Base-by-base conservation (phyloP, 92 coral and sea anemone genomes). In the Porites rus region DNA sequence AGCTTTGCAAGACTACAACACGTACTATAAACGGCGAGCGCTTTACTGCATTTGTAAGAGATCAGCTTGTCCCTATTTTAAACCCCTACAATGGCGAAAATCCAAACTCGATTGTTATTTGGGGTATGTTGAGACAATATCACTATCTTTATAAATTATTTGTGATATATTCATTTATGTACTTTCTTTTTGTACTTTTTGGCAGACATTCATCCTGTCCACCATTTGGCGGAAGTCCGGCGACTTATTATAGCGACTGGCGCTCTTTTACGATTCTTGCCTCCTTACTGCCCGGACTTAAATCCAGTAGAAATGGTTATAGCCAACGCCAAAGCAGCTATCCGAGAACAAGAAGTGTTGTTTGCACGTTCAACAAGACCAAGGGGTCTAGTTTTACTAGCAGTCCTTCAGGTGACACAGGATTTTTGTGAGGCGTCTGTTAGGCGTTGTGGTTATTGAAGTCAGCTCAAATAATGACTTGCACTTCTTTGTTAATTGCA, bases 261-360 rank as follows among this genome's bases (percentile, higher is more conserved):
- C 1, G 72, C 60, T 46, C 84, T 89, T 6, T 65, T 89, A 46
- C 75, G 86, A 46, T 89, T 75, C 58, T 78, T 84, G 59, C 92
- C 92, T 10, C 86, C 92, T 13, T 89, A 89, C 76, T 83, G 92
- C 61, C 92, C 89, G 16, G 89, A 89, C 79, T 84, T 89, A 54
- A 89, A 88, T 83, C 88, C 4, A 2, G 31, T 28, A 2, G 31
- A 28, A 28, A 28, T 28, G 31, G 31, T 28, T 28, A 28, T 28
- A 28, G 31, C 31, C 31, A 2, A 28, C 31, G 4, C 31, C 31
- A 28, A 28, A 28, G 31, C 31, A 28, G 4, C 31, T 28, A 28
- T 28, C 31, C 31, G 31, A 2, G 31, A 28, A 2, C 31, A 28
- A 2, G 4, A 67, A 38, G 13, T 19, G 2, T 22, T 67, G 72